Evolutionary conservation across 2,888 invertebrate genomes (phyloP).

Genomic region (Pycnomerus fuliginosus): DNA sequence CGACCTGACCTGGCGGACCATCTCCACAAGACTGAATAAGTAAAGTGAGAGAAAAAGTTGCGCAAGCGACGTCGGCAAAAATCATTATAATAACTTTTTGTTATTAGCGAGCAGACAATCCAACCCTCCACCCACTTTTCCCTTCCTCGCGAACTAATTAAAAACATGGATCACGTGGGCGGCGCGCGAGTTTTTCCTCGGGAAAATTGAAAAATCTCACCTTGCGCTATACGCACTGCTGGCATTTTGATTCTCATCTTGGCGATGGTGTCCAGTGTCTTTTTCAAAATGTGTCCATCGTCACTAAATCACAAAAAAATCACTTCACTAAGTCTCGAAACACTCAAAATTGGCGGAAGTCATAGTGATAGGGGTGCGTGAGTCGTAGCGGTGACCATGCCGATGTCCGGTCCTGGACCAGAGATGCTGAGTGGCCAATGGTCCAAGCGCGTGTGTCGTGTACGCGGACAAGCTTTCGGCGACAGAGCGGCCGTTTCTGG

Average conservation of each 20-base stretch:
- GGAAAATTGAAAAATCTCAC: constrained; percentile 58
- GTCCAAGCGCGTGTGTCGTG: constrained; percentile 53
- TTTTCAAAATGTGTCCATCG: neutral
- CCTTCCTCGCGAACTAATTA: constrained; percentile 21
- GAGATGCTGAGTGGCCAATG: constrained; percentile 52
- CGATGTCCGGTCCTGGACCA: constrained; percentile 37
- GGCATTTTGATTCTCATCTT: constrained; percentile 98
- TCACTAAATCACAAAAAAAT: too few relatives aligned
- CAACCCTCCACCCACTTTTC: constrained; percentile 38
- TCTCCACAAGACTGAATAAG: constrained; percentile 24
- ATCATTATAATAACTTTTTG: constrained; percentile 54
- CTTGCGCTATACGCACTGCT: constrained; percentile 95
- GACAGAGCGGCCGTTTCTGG: constrained; percentile 28
- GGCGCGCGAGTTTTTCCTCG: constrained; percentile 24
- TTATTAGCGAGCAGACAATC: constrained; percentile 53
- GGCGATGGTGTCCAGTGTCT: constrained; percentile 41
- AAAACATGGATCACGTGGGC: constrained; percentile 43
- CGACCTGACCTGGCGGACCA: constrained; percentile 10
- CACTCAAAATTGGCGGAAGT: neutral
- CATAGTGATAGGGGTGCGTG: constrained; percentile 1
- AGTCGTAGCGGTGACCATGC: constrained; percentile 20
- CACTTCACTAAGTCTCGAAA: neutral
- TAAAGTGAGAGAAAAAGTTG: constrained; percentile 43
- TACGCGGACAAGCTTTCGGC: constrained; percentile 42
- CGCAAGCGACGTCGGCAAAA: constrained; percentile 50